Base-by-base conservation (phyloP, 1,140 invertebrate genomes). In the Musca domestica region DNA sequence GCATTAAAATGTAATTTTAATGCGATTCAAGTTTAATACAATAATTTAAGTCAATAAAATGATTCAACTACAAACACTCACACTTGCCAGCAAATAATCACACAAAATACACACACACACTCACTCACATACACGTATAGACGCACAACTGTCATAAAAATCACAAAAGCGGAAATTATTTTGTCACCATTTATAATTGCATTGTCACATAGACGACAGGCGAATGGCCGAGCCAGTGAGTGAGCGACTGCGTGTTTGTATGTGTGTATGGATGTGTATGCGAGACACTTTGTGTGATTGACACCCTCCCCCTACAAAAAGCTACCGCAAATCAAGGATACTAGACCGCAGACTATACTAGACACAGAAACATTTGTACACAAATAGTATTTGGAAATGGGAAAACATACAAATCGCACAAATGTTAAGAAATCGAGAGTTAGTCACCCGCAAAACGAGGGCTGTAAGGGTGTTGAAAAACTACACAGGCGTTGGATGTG, bases 131-230 rank as follows among this genome's bases (percentile, higher is more conserved):
- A 41, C 27, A 30, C 27, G 9, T n/a, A n/a, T n/a, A n/a, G n/a
- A n/a, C n/a, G n/a, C n/a, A 48, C 56, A 61, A 61, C 56, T 71
- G 76, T 78, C 76, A 78, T 78, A 78, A 78, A 78, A 78, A 78
- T 78, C 76, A 78, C 76, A 73, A 71, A 49, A 74, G 76, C 76
- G 76, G 76, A 78, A 78, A 78, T 78, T 78, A 78, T 78, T 78
- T 78, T 78, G 76, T 78, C 76, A 78, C 76, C 76, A 78, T 78
- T 76, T 78, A 78, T 78, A 78, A 78, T 78, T 78, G 76, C 76
- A 78, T 78, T 78, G 76, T 78, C 76, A 76, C 74, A 78, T 68
- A 61, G 27, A 70, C 70, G 54, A 72, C 71, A 72, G 3, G 41
- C 64, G 34, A 41, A 41, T 41, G 34, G 34, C 6, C 34, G 34